A percentile compares a stretch with the other conserved stretches of the same genome.
Evolutionary conservation across 2,113 vertebrate species (phyloP).

Genomic region (Scalopus aquaticus): DNA sequence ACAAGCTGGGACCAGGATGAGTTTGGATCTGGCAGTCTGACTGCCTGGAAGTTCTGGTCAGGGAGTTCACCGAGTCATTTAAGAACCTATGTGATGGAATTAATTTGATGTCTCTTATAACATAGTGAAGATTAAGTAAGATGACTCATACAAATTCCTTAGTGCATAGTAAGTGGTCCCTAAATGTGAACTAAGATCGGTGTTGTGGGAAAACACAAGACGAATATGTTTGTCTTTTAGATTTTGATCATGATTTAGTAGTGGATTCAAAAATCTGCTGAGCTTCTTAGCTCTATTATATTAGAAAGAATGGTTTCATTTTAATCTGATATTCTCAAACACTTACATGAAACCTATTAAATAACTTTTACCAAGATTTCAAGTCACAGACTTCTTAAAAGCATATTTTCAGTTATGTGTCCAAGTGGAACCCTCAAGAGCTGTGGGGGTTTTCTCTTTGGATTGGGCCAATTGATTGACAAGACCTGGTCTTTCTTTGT

Average conservation of each 20-base stretch:
- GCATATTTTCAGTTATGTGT: background rate
- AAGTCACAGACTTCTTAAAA: background rate
- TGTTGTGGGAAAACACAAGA: background rate
- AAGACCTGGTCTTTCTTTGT: background rate
- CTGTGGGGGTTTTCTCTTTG: background rate
- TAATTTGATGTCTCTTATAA: background rate
- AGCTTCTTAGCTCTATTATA: background rate
- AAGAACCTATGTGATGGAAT: background rate
- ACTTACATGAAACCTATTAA: background rate
- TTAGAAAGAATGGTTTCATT: background rate
- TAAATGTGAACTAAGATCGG: background rate
- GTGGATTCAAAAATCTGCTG: background rate
- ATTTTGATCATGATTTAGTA: conserved; percentile 10
- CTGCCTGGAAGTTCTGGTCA: background rate
- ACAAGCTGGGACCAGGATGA: background rate
- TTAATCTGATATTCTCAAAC: background rate
- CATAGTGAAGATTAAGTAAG: conserved; percentile 3
- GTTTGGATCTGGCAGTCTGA: background rate
- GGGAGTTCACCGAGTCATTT: background rate
- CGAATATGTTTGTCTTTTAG: background rate
- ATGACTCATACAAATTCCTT: background rate
- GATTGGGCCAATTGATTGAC: background rate
- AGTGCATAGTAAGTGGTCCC: background rate
- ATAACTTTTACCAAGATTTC: background rate
- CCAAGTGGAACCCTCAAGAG: background rate